Base-by-base conservation (phyloP, 2,888 invertebrate species). In the Hipparchia sbordonii region DNA sequence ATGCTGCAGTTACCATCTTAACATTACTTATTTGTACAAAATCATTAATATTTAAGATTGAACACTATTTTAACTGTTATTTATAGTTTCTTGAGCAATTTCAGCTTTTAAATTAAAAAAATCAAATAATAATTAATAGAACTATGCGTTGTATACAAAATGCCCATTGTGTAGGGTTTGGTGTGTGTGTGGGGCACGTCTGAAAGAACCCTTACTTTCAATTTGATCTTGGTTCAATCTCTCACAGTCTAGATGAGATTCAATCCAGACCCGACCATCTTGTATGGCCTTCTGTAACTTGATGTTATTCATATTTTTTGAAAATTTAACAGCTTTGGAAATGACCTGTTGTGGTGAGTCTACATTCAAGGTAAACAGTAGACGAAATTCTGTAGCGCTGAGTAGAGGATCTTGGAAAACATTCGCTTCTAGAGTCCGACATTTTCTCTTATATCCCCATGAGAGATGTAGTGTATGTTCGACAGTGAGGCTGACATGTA, bases 291-390 rank as follows among this genome's bases (percentile, higher is more conserved):
- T 59, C 63, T 33, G 62, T 63, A 23, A 6, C 57, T 66, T 70
- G 46, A 70, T 77, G 74, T 74, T 77, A 77, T 77, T 74, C 82
- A 85, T 85, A 79, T 79, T 82, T 86, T 83, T 93, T 92, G 79
- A 79, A 82, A 86, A 84, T 93, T 92, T 88, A 87, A 93, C 93
- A 93, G 93, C 90, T 93, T 93, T 85, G 93, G 93, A 88, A 93
- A 93, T 92, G 93, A 93, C 88, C 91, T 90, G 86, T 91, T 93
- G 86, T 93, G 93, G 93, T 93, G 92, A 93, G 93, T 93, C 85
- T 82, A 86, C 82, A 85, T 87, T 83, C 78, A 86, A 93, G 93
- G 92, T 92, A 92, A 91, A 84, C 77, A 76, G 84, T 90, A 91
- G 89, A 87, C 81, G 84, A 81, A 81, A 82, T 79, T 82, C 79